Evolutionary conservation across 2,888 invertebrate species (phyloP), one percentile per base, ranked within the genome.

Genomic region (Thera obeliscata): DNA sequence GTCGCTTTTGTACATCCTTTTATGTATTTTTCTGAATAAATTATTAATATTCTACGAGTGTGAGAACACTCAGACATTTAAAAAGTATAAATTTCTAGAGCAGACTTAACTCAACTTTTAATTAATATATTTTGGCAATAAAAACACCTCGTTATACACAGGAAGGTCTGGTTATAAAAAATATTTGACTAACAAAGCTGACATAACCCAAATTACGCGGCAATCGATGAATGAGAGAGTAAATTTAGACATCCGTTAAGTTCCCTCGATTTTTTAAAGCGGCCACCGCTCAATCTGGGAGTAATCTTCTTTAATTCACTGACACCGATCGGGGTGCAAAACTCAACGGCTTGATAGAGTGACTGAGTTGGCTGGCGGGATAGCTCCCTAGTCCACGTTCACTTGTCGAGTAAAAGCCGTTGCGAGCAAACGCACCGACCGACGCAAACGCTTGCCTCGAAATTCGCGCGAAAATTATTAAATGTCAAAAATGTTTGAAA

Each of bases 361-460:
- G 74, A 74, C 76, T 74, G 76, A 69, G 77, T 76, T 58, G 56
- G 69, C 70, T 58, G 56, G 69, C 70, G 81, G 86, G 87, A 87
- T 71, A 78, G 80, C 76, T 82, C 81, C 80, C 79, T 79, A 80
- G 74, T 64, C 58, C 50, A 56, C 54, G 64, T 55, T 76, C 90
- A 90, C 83, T 90, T 86, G 85, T 82, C 83, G 80, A 81, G 77
- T 78, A 80, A 82, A 78, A 78, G 82, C 77, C 80, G 81, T 66
- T 67, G 78, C 56, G 87, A 81, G 72, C 83, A 86, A 80, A 79
- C 86, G 89, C 81, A 82, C 80, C 76, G 76, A 52, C 68, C 78
- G 75, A 54, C 74, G 68, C 77, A 73, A 73, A 64, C 70, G 66
- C 63, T 73, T 71, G 73, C 75, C 69, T 69, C 73, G 64, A 76